Conservation (phyloP, 2,888 invertebrate species). For the Rotaria magnacalcarata region DNA sequence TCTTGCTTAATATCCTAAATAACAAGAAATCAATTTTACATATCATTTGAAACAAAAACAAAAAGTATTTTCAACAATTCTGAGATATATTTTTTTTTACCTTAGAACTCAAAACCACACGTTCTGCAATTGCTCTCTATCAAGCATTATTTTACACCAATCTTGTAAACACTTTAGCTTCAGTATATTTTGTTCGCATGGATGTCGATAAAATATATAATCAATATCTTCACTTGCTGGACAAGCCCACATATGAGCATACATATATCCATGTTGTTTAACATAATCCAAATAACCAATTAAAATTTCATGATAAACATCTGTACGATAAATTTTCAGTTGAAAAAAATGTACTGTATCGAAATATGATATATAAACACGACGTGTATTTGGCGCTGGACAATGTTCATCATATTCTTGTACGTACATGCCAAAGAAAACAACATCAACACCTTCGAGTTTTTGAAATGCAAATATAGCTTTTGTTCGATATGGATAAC, state of each 20-base stretch:
- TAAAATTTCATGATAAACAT: slow-evolving; percentile 97
- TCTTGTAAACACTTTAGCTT: slow-evolving; percentile 98
- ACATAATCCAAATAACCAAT: slow-evolving; percentile 97
- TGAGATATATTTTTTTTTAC: slow-evolving; percentile 50
- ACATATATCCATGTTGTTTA: slow-evolving; percentile 94
- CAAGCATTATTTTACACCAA: slow-evolving; percentile 99
- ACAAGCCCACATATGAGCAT: slow-evolving; percentile 99
- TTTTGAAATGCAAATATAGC: slow-evolving; percentile 98
- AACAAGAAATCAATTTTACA: too few species aligned
- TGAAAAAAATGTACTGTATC: slow-evolving; percentile 99
- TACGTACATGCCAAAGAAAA: slow-evolving; percentile 99
- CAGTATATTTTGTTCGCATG: slow-evolving; percentile 96
- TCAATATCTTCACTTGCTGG: slow-evolving; percentile 99
- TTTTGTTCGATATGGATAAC: slow-evolving; percentile 95
- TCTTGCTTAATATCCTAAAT: too few species aligned
- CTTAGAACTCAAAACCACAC: slow-evolving; percentile 96
- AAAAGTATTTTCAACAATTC: too few species aligned
- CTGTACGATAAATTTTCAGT: slow-evolving; percentile 89
- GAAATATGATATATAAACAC: slow-evolving; percentile 96
- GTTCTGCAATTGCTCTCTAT: slow-evolving; percentile 90
- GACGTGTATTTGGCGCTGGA: slow-evolving; percentile 81
- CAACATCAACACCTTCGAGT: slow-evolving; percentile 93
- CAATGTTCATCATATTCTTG: slow-evolving; percentile 98
- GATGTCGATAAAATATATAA: slow-evolving; percentile 99
- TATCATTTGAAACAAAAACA: too few species aligned